Evolutionary conservation across 30 jellyfish, hydroid and myxozoan genomes (phyloP), one percentile per base, ranked within the genome.

Genomic region (Pelagia noctiluca): DNA sequence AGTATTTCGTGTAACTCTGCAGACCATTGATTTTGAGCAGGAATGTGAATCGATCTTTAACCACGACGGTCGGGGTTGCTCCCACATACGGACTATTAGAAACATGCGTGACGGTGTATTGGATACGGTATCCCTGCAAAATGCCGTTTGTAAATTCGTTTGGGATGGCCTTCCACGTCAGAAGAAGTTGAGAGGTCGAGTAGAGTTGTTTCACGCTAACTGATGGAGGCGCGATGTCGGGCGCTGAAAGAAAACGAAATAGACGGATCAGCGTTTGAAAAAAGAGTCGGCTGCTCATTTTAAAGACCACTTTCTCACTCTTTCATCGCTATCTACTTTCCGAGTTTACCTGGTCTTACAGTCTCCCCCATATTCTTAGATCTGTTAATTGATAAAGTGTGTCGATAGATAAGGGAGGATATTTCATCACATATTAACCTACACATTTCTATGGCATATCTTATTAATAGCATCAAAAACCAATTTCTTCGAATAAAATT

Each of bases 101-200:
- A 18, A 77, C 76, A 23, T 49, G 76, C 12, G 71, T 73, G 1
- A 67, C 38, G 0, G 75, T 63, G 53, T 78, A 79, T 38, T 52
- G 66, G 28, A 88, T 63, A 24, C 79, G 67, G 76, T 88, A 88
- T n/a, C 96, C 96, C 12, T 78, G 85, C 32, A 88, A 34, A 19
- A 53, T 78, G 2, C 96, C 96, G 62, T 88, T 88, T 16, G 62
- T 63, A 10, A 31, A 46, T 19, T 78, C 73, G 10, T 68, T 38
- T 5, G 91, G 79, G 36, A 88, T 63, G 33, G 35, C 84, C 35
- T 31, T 35, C 96, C 96, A 88, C 7, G 88, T 16, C 1, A 49
- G 67, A 16, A 0, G 36, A 26, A 88, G 26, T 57, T 38, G 30
- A 13, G 89, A n/a, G 16, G 77, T 57, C 2, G 96, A 78, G 7